Conservation (phyloP, 2,888 invertebrate species). For the Yponomeuta cagnagella region DNA sequence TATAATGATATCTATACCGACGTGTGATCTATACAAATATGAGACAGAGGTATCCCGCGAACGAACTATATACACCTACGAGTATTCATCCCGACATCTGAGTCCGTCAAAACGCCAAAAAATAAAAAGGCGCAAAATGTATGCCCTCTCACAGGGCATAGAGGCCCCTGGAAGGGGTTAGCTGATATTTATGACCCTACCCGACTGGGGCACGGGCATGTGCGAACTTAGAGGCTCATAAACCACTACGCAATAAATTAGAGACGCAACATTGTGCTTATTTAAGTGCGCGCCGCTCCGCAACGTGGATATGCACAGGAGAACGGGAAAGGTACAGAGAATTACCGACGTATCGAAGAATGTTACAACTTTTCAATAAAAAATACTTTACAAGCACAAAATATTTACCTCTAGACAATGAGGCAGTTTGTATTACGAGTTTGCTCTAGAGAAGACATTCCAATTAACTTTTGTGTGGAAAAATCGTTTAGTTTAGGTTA, state of each 20-base stretch:
- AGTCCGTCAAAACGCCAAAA: conserved; percentile 19
- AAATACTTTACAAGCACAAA: too few species aligned
- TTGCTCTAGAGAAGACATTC: too few species aligned
- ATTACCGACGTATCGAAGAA: too few species aligned
- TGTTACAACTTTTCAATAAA: too few species aligned
- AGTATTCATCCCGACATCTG: not conserved
- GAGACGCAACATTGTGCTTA: conserved; percentile 62
- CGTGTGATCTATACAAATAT: too few species aligned
- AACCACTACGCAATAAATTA: conserved; percentile 61
- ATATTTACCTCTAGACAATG: too few species aligned
- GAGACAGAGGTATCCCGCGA: not conserved
- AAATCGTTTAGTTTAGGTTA: too few species aligned
- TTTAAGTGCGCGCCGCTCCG: conserved; percentile 33
- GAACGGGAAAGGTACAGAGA: too few species aligned
- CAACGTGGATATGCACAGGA: not conserved
- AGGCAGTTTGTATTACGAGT: too few species aligned
- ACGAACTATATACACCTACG: not conserved
- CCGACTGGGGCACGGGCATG: conserved; percentile 38
- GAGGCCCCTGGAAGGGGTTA: conserved; percentile 45
- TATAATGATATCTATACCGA: too few species aligned
- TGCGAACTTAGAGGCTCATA: conserved; percentile 55
- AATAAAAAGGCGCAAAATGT: conserved; percentile 23
- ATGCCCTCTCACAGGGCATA: conserved; percentile 36
- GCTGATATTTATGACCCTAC: conserved; percentile 53
- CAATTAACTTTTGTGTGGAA: too few species aligned